Percentiles rank a stretch among this genome's conserved stretches.
Evolutionary conservation across 2,888 invertebrate genomes (phyloP).

Genomic region (Trachelus stipa): DNA sequence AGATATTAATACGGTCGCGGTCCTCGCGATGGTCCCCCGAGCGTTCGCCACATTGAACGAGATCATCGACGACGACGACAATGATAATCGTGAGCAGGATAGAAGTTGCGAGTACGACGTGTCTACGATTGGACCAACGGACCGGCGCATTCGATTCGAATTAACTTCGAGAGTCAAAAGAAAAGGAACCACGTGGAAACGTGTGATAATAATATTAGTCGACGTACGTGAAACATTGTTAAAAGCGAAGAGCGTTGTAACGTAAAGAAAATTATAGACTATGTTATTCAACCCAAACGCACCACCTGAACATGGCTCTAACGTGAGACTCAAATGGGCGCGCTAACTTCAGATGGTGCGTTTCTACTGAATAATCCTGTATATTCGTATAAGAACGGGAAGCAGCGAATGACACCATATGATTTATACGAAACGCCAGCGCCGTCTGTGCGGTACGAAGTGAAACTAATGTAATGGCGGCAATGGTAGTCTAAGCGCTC

Average conservation of each 20-base stretch:
- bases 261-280: background rate
- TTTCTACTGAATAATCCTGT: background rate
- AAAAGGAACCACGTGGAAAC: background rate
- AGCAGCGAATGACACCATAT: background rate
- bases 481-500: background rate
- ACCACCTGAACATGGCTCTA: too few species aligned
- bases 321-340: too few species aligned
- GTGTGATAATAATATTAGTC: background rate
- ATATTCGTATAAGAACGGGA: background rate
- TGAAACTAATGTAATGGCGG: background rate
- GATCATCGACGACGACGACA: background rate
- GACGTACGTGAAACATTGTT: background rate
- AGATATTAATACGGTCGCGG: constrained; percentile 36
- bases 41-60: constrained; percentile 24
- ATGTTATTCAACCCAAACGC: too few species aligned
- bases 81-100: background rate
- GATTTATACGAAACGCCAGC: background rate
- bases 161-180: background rate
- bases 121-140: background rate
- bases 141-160: background rate
- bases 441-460: background rate
- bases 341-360: too few species aligned
- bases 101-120: background rate
- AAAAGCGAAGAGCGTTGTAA: background rate
- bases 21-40: constrained; percentile 47